A percentile compares a stretch with the other conserved stretches of the same genome.
phyloP scores from a whole-genome alignment of 2,797 vertebrate genomes.

The Karalla daura region DNA sequence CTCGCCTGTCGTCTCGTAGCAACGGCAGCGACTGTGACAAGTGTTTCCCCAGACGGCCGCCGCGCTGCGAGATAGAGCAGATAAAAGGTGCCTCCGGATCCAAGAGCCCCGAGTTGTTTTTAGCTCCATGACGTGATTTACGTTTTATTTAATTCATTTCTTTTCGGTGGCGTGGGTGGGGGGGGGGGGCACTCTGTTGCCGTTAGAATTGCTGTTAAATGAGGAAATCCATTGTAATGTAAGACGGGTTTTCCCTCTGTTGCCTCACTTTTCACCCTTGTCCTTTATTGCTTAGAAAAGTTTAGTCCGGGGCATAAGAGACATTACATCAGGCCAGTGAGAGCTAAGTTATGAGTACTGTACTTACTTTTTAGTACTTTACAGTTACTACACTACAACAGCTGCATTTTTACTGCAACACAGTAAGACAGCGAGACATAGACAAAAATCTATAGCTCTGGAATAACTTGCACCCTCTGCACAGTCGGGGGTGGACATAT shows the following conservation, averaged over 20 bases:
- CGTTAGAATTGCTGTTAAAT: constrained; percentile 7
- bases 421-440: no score
- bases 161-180: no score
- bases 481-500: no score
- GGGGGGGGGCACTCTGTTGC: constrained; percentile 2
- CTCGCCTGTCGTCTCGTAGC: constrained; percentile 51
- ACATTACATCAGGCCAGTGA: no score
- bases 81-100: constrained; percentile 32
- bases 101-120: constrained; percentile 39
- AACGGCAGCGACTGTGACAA: constrained; percentile 42
- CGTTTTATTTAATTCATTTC: no score
- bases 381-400: no score
- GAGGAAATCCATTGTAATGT: background rate
- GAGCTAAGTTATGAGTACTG: no score
- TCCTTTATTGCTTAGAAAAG: background rate
- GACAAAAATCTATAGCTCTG: no score
- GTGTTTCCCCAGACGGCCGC: constrained; percentile 28
- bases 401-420: no score
- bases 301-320: constrained; percentile 1
- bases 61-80: constrained; percentile 6
- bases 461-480: no score
- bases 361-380: no score
- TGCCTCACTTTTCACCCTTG: background rate
- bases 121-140: constrained; percentile 22
- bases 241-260: background rate